Evolutionary conservation across 2,797 vertebrate species (phyloP).

Genomic region (Prunella strophiata): DNA sequence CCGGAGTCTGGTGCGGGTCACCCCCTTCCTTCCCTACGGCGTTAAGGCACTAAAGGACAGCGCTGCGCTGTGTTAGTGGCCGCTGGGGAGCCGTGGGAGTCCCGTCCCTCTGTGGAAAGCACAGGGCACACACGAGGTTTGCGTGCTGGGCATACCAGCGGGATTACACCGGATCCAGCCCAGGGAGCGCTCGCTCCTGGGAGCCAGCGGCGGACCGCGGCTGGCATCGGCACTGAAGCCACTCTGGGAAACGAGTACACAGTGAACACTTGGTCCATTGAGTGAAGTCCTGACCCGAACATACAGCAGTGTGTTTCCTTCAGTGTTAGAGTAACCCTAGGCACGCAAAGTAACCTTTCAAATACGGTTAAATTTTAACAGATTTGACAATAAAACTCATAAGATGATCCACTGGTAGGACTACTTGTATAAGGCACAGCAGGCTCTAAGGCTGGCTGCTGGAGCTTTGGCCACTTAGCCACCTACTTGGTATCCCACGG

Average conservation of each 20-base stretch:
- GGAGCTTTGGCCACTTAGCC: background rate
- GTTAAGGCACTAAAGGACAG: accelerated
- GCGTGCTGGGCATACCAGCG: background rate
- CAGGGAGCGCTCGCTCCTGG: background rate
- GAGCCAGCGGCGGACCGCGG: background rate
- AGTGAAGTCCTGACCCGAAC: background rate
- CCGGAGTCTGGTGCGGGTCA: accelerated
- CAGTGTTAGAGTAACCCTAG: background rate
- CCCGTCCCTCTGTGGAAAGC: background rate
- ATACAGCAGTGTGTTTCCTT: background rate
- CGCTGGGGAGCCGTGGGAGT: background rate
- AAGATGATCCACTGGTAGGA: background rate
- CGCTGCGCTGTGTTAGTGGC: background rate
- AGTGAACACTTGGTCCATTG: background rate
- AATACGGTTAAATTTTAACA: background rate
- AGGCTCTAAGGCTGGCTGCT: background rate
- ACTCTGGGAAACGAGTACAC: background rate
- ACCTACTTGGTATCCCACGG: background rate
- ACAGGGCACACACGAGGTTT: accelerated
- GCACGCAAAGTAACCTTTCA: background rate
- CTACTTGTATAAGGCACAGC: background rate
- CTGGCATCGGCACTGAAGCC: background rate
- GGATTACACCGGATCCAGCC: background rate
- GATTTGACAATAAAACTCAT: background rate
- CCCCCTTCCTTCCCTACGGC: accelerated